These are phyloP conservation scores for Diadegma fenestrale DNA, from an alignment of 2,888 invertebrate genomes.

Conservation along the genomic window DNA sequence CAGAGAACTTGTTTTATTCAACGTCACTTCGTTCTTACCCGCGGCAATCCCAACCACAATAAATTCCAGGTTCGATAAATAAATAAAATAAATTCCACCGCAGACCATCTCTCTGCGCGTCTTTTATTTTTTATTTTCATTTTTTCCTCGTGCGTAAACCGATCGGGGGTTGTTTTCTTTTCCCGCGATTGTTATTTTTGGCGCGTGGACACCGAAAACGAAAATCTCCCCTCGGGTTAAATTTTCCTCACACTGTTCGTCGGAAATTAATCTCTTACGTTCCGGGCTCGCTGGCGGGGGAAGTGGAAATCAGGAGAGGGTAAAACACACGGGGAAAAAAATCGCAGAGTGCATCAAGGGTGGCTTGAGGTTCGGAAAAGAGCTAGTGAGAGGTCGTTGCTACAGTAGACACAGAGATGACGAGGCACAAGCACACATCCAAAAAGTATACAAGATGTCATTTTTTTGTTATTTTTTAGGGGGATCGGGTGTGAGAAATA, in stretches of 20 bases:
- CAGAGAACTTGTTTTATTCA: conserved; percentile 18
- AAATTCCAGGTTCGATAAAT: neutral
- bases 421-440: conserved; percentile 30
- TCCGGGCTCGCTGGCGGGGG: conserved; percentile 17
- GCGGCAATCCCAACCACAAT: conserved; percentile 28
- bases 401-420: conserved; percentile 39
- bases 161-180: conserved; percentile 13
- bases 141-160: neutral
- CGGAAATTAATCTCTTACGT: conserved; percentile 75
- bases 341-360: conserved; percentile 51
- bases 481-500: conserved; percentile 78
- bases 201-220: conserved; percentile 1
- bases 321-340: conserved; percentile 38
- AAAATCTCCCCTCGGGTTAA: conserved; percentile 27
- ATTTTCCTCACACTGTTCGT: conserved; percentile 55
- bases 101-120: neutral
- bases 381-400: conserved; percentile 58
- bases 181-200: conserved; percentile 43
- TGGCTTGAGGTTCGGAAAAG: conserved; percentile 53
- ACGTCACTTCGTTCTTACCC: conserved; percentile 27
- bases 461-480: conserved; percentile 53
- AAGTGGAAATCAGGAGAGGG: neutral
- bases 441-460: conserved; percentile 34
- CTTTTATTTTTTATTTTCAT: neutral
- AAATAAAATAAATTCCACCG: conserved; percentile 1